Base-by-base conservation (phyloP, 2,113 vertebrate genomes). In the Siniperca chuatsi region DNA sequence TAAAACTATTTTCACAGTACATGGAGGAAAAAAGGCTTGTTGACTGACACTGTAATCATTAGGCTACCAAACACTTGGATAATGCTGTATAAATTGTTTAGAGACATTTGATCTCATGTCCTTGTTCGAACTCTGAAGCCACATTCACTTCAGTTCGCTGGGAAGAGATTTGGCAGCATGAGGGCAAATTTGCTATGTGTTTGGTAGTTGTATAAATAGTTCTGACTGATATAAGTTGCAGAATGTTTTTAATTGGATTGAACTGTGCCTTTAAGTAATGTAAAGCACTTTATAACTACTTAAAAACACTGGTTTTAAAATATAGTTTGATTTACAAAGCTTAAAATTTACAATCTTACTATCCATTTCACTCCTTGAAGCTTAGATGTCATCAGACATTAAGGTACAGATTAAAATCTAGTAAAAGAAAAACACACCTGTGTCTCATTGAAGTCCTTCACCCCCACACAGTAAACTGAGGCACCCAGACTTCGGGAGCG, bases 361-460 rank as follows among this genome's bases (percentile, higher is more conserved):
- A 71, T 33, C 35, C 12, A 46, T 58, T 65, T 67, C 23, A 29
- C 40, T 64, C 16, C n/a, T 1, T 83, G 18, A 55, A 52, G 44
- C 29, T 65, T 44, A 58, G 42, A 69, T 42, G 8, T 70, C n/a
- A 77, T 37, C n/a, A 58, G 20, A 64, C 15, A 82, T 83, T 65
- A 35, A 55, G 16, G 37, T 40, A 67, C 37, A 72, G 60, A 75
- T 8, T 44, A 8, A 87, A 79, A 74, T 29, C 23, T n/a, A 65
- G 12, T 79, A 8, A 73, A 57, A 76, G 35, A 52, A 82, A 67
- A 25, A 89, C 87, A 87, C 94, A 99, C 98, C 98, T 99, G 98
- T 18, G 98, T 99, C 92, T 99, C 98, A 74, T 99, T 98, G 96
- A 99, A 99, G 95, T 99, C 98, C 81, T 99, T 99, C 87, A 99